A percentile compares a stretch with the other conserved stretches of the same genome.
These are phyloP conservation scores for Pterocles burchelli DNA, from an alignment of 2,113 vertebrate species.

Conservation along the genomic window DNA sequence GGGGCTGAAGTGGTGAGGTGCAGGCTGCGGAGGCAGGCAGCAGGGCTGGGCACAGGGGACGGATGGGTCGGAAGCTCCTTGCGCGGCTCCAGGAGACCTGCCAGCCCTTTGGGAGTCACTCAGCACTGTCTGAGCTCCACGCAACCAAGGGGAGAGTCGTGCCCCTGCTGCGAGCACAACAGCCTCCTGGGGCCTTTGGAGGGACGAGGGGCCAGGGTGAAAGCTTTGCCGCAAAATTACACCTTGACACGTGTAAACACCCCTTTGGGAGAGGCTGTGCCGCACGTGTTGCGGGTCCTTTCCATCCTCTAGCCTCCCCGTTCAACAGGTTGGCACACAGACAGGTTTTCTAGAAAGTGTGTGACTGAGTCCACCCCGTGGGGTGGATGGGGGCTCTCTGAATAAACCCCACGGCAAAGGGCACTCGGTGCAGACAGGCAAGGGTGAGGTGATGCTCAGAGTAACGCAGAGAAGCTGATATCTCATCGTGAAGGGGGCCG, in stretches of 20 bases:
- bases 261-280: neutral
- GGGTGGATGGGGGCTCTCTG: neutral
- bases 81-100: rapidly evolving
- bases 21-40: too few relatives aligned
- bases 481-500: neutral
- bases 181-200: too few relatives aligned
- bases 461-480: neutral
- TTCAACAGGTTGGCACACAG: neutral
- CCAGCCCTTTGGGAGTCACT: neutral
- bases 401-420: neutral
- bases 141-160: neutral
- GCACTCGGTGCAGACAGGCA: neutral
- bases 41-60: neutral
- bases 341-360: neutral
- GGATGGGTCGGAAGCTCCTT: neutral
- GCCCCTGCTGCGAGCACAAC: too few relatives aligned
- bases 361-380: neutral
- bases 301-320: neutral
- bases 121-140: rapidly evolving
- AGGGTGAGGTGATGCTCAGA: rapidly evolving
- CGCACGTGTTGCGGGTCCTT: rapidly evolving
- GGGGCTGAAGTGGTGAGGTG: rapidly evolving
- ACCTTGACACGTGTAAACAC: neutral
- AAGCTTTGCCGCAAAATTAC: neutral
- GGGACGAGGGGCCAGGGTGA: neutral